Conservation (phyloP, 1,140 invertebrate species). For the Portunus trituberculatus region DNA sequence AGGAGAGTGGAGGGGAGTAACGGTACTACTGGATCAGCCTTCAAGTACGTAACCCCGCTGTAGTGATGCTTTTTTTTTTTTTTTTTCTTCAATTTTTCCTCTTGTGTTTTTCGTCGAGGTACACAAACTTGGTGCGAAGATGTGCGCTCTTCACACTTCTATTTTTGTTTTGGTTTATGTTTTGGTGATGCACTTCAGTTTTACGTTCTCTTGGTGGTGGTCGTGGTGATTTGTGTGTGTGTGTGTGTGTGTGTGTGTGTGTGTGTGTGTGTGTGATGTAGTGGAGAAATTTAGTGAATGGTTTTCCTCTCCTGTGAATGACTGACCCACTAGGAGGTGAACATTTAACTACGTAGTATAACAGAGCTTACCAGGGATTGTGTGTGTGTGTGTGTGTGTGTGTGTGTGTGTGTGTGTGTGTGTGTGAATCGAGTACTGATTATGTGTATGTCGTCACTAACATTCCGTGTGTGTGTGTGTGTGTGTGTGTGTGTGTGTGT, state of each 20-base stretch:
- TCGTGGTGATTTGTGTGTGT: background rate
- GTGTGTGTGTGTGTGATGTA: too few relatives aligned
- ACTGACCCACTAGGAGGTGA: too few relatives aligned
- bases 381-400: background rate
- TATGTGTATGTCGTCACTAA: background rate
- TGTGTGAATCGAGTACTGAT: background rate
- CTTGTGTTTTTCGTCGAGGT: background rate
- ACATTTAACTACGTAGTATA: too few relatives aligned
- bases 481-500: background rate
- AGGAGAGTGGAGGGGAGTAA: background rate
- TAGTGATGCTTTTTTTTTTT: background rate
- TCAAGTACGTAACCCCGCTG: background rate
- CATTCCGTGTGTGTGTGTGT: background rate
- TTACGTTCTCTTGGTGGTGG: background rate
- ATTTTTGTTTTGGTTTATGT: background rate
- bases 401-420: slow-evolving; percentile 1
- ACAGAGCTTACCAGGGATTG: background rate
- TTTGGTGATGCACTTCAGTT: background rate
- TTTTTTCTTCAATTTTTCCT: too few relatives aligned
- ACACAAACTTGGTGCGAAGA: background rate
- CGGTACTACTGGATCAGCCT: background rate
- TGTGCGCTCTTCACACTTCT: background rate
- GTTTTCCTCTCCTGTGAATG: too few relatives aligned
- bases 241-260: slow-evolving; percentile 1
- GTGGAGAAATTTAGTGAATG: too few relatives aligned